A percentile compares a stretch with the other conserved stretches of the same genome.
Conservation (phyloP, 1,140 invertebrate species). For the Cherax destructor region DNA sequence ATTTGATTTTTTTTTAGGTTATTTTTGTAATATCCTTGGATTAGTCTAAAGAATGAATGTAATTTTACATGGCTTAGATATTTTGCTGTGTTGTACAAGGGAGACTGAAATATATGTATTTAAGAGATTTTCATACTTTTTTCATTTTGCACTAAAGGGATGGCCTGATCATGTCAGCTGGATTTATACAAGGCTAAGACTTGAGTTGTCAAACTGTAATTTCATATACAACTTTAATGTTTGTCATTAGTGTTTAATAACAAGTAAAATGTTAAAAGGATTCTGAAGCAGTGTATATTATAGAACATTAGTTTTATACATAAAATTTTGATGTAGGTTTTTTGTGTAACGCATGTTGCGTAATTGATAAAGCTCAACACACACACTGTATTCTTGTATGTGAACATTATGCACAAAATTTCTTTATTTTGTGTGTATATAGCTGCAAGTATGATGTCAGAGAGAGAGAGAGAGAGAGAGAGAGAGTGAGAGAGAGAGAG, state of each 20-base stretch:
- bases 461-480: slow-evolving; percentile 35
- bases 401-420: slow-evolving; percentile 59
- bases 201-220: neutral
- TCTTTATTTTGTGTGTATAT: slow-evolving; percentile 50
- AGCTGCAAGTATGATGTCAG: slow-evolving; percentile 50
- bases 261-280: neutral
- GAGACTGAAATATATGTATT: neutral
- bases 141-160: slow-evolving; percentile 9
- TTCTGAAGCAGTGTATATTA: slow-evolving; percentile 43
- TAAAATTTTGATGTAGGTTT: slow-evolving; percentile 38
- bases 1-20: neutral
- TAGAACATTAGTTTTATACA: slow-evolving; percentile 49
- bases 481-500: slow-evolving; percentile 11
- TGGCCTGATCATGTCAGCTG: slow-evolving; percentile 4
- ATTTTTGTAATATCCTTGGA: neutral
- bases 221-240: neutral
- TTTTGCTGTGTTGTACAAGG: slow-evolving; percentile 36
- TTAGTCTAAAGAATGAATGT: slow-evolving; percentile 23
- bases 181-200: neutral
- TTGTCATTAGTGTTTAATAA: neutral
- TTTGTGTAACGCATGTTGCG: slow-evolving; percentile 59
- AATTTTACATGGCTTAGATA: slow-evolving; percentile 11
- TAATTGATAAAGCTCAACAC: slow-evolving; percentile 56
- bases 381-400: slow-evolving; percentile 64
- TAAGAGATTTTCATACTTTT: neutral